Conservation (phyloP, 2,113 vertebrate genomes). For the Oceanites oceanicus region DNA sequence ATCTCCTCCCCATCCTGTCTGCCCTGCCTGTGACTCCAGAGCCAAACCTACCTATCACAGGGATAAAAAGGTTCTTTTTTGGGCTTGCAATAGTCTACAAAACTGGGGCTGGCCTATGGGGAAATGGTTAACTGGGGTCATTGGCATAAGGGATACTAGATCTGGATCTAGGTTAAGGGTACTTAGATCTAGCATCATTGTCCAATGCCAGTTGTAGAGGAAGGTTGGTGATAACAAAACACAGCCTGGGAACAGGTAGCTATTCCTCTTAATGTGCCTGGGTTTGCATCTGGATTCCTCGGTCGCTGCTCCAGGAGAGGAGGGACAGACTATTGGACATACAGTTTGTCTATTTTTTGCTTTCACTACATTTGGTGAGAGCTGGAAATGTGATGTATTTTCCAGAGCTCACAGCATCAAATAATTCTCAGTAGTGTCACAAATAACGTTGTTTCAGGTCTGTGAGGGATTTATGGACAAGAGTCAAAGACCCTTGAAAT, state of each 20-base stretch:
- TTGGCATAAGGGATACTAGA: not conserved
- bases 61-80: not conserved
- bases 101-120: not conserved
- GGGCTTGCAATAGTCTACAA: not conserved
- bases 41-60: not conserved
- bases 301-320: not conserved
- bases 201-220: not conserved
- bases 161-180: not conserved
- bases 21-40: not conserved
- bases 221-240: not conserved
- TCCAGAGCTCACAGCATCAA: not conserved
- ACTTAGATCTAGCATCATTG: not conserved
- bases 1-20: not conserved
- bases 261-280: not conserved
- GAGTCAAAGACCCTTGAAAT: conserved; percentile 19
- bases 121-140: not conserved
- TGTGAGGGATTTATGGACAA: not conserved
- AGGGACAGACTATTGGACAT: not conserved
- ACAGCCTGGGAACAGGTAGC: not conserved
- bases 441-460: not conserved
- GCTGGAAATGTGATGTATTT: not conserved
- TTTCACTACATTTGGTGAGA: not conserved
- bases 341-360: not conserved
- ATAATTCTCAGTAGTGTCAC: not conserved
- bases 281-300: not conserved